These are phyloP conservation scores for Delia radicum DNA, from an alignment of 1,140 invertebrate genomes.

Conservation along the genomic window DNA sequence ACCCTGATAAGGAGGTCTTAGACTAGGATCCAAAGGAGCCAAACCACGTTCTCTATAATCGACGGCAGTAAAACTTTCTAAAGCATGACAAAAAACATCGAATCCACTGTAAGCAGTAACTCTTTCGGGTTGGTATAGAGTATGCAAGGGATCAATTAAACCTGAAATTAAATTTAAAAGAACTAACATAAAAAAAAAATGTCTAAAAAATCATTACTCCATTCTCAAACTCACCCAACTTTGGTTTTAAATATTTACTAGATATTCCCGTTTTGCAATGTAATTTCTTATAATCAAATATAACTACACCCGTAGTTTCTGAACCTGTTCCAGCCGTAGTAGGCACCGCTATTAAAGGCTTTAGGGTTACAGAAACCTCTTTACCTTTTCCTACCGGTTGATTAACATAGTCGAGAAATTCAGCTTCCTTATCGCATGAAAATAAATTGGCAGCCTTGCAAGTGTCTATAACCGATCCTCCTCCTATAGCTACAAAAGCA, in stretches of 20 bases:
- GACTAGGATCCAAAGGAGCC: conserved; percentile 74
- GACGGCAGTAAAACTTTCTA: conserved; percentile 89
- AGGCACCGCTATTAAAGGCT: conserved; percentile 85
- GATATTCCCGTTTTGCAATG: conserved; percentile 89
- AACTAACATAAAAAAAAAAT: too few relatives aligned
- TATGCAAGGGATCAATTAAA: conserved; percentile 81
- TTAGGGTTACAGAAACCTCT: conserved; percentile 71
- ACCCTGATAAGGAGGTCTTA: conserved; percentile 84
- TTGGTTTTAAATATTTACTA: conserved; percentile 74
- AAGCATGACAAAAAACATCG: conserved; percentile 82
- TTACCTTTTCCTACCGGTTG: conserved; percentile 84
- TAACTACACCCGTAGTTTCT: conserved; percentile 85
- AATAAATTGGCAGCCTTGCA: conserved; percentile 90
- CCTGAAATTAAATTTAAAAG: conserved; percentile 31
- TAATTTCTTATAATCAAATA: conserved; percentile 83
- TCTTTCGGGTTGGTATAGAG: conserved; percentile 74
- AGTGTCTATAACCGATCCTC: conserved; percentile 89
- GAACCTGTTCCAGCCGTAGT: conserved; percentile 93
- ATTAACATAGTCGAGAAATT: conserved; percentile 90
- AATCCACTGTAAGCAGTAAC: conserved; percentile 84
- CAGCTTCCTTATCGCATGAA: conserved; percentile 73
- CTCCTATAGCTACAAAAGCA: conserved; percentile 85
- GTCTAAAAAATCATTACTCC: neutral
- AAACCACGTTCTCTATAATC: conserved; percentile 74
- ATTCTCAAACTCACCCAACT: conserved; percentile 61